phyloP scores from a whole-genome alignment of 2,888 invertebrate genomes.

The Helicoverpa assulta region DNA sequence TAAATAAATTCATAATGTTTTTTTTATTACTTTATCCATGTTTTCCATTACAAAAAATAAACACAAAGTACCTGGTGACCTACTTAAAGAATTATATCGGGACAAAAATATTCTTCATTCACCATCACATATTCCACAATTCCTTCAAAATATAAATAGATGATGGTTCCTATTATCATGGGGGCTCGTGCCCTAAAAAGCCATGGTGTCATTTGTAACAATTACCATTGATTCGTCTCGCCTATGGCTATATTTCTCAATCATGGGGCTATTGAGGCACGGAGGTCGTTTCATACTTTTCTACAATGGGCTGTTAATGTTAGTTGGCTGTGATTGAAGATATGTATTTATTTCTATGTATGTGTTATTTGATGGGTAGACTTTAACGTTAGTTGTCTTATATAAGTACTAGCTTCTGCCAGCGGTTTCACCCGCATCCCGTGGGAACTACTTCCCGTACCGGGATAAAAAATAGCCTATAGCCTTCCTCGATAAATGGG shows the following conservation, averaged over 20 bases:
- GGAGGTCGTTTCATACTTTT: slow-evolving; percentile 41
- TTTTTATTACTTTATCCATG: no score
- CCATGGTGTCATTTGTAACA: slow-evolving; percentile 78
- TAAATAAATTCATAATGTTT: no score
- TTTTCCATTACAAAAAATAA: no score
- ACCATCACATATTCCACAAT: background rate
- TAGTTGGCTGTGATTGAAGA: slow-evolving; percentile 9
- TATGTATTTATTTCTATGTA: slow-evolving; percentile 2
- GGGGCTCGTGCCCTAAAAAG: slow-evolving; percentile 52
- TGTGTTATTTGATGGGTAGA: background rate
- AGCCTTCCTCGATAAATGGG: no score
- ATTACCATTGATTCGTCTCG: slow-evolving; percentile 75
- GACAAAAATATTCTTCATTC: background rate
- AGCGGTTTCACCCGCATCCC: no score
- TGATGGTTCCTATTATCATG: slow-evolving; percentile 11
- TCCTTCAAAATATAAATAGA: slow-evolving; percentile 6
- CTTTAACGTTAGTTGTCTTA: no score
- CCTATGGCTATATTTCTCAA: slow-evolving; percentile 79
- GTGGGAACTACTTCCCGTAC: no score
- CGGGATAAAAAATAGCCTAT: no score
- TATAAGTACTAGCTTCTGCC: no score
- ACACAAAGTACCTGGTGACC: no score
- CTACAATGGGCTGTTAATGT: slow-evolving; percentile 31
- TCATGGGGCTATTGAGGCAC: slow-evolving; percentile 73
- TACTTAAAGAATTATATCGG: no score